Percentiles rank a stretch among this genome's conserved stretches.
These are phyloP conservation scores for Copidosoma floridanum DNA, from an alignment of 1,140 invertebrate species.

Conservation along the genomic window DNA sequence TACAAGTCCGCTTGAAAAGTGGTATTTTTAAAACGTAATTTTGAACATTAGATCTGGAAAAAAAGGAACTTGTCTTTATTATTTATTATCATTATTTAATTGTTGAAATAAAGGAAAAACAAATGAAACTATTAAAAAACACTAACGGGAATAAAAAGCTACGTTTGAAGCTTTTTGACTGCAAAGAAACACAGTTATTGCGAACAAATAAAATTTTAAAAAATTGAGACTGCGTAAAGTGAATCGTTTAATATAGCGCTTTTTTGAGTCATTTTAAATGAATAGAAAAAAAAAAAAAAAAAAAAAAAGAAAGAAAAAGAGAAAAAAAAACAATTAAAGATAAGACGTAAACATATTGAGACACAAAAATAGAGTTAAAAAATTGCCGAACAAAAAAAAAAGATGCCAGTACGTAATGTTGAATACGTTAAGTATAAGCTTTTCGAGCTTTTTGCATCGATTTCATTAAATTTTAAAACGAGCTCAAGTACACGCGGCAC, in stretches of 20 bases:
- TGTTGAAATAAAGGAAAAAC: too few species aligned
- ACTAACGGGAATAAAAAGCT: not conserved
- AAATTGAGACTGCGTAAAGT: conserved; percentile 18
- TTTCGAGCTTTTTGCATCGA: conserved; percentile 4
- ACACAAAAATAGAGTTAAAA: too few species aligned
- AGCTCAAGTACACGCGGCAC: not conserved
- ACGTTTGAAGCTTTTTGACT: not conserved
- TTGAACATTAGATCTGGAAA: too few species aligned
- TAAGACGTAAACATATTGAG: too few species aligned
- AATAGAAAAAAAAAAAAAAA: not conserved
- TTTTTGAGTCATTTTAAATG: not conserved
- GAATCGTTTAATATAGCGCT: conserved; percentile 9
- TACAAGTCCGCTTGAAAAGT: too few species aligned
- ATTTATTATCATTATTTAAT: too few species aligned
- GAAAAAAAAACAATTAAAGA: conserved; percentile 13
- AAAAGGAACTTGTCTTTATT: too few species aligned
- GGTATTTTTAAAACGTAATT: too few species aligned
- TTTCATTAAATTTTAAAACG: not conserved
- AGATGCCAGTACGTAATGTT: too few species aligned
- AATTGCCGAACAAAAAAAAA: too few species aligned
- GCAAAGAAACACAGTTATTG: not conserved
- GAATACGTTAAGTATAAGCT: too few species aligned
- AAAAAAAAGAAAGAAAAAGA: not conserved
- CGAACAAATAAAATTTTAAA: not conserved
- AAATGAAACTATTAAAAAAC: too few species aligned